Evolutionary conservation across 2,113 vertebrate species (phyloP), one percentile per base, ranked within the genome.

Genomic region (Oriolus oriolus): DNA sequence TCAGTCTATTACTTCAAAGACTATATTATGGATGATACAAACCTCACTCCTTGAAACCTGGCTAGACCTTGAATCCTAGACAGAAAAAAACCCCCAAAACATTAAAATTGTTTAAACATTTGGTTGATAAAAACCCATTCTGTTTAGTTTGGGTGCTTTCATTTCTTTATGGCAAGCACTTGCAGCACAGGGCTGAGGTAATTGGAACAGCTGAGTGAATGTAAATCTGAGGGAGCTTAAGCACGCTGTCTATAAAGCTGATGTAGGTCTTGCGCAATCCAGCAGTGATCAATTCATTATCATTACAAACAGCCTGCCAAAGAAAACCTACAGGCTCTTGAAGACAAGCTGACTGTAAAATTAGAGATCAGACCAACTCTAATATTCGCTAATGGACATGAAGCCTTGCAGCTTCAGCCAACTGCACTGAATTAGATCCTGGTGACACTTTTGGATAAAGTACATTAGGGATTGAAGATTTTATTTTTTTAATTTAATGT

Each of bases 271-370:
- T 2, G 6, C 93, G 60, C 63, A 86, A 66, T 81, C 56, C 73
- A 83, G 70, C 75, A 85, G 59, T 71, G 85, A 93, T 90, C 76
- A 93, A 87, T 95, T 94, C 41, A 89, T 91, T 76, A 76, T 59
- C 84, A 73, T 94, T 64, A 57, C 63, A 76, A 94, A 83, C 50
- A 82, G 18, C 23, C 33, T 95, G 81, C 84, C 77, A 91, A 93
- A 84, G 61, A 76, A 94, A 96, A 73, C 57, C 37, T 93, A 75
- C 61, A 57, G 28, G 44, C 45, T 84, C 52, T 26, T 89, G 91
- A 95, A 86, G 41, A 79, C 49, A 76, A 79, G 81, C 85, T 21
- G 37, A 81, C 56, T 93, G 69, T 84, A 95, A 92, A 92, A 92
- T 84, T 71, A 71, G 52, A 60, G 56, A 94, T 84, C 87, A 93